These are phyloP conservation scores for Scaptomyza tumidula DNA, from an alignment of 2,888 invertebrate species.

Conservation along the genomic window DNA sequence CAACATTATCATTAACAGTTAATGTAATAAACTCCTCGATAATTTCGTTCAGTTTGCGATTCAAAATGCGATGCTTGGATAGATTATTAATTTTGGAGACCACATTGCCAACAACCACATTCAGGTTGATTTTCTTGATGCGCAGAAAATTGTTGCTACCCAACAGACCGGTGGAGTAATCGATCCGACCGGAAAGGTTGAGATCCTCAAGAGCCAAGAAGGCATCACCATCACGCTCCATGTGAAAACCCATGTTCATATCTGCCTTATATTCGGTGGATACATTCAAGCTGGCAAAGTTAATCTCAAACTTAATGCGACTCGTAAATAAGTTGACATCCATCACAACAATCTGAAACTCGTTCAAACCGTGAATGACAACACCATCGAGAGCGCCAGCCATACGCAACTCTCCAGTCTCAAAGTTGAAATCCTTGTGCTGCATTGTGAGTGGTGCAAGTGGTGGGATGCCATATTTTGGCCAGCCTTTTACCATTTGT, in stretches of 20 bases:
- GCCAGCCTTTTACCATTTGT: constrained; percentile 73
- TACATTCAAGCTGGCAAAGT: constrained; percentile 63
- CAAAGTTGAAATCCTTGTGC: constrained; percentile 60
- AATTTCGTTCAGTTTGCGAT: constrained; percentile 76
- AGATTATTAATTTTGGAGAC: constrained; percentile 77
- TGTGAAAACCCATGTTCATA: constrained; percentile 41
- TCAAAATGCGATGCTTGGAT: constrained; percentile 67
- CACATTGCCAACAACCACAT: constrained; percentile 66
- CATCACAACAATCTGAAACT: constrained; percentile 67
- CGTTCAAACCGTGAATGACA: constrained; percentile 69
- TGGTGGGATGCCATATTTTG: constrained; percentile 72
- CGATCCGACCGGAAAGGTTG: constrained; percentile 58
- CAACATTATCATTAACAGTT: constrained; percentile 79
- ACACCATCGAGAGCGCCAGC: constrained; percentile 61
- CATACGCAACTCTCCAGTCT: constrained; percentile 38
- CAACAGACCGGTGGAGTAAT: constrained; percentile 65
- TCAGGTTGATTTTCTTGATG: constrained; percentile 68
- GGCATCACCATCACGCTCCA: constrained; percentile 71
- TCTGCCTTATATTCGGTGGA: constrained; percentile 69
- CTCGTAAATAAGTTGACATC: constrained; percentile 51
- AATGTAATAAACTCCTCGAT: constrained; percentile 77
- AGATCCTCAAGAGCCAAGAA: constrained; percentile 71
- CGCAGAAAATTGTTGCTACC: constrained; percentile 42
- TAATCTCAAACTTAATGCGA: constrained; percentile 63
- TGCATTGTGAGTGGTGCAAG: constrained; percentile 65